Base-by-base conservation (phyloP, 2,888 invertebrate genomes). In the Nomada flava region DNA sequence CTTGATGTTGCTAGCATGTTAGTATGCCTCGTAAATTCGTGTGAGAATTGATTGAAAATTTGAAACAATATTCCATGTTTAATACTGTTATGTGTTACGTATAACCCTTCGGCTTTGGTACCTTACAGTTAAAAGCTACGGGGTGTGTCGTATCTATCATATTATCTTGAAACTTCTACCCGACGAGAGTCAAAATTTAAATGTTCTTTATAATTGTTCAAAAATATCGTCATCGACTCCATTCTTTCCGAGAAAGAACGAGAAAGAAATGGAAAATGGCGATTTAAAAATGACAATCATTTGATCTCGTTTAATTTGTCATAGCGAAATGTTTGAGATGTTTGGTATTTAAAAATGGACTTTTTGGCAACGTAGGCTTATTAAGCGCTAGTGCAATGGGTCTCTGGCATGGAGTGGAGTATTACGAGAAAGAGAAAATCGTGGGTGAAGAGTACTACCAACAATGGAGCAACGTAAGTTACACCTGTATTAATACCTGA, bases 371-470 rank as follows among this genome's bases (percentile, higher is more conserved):
- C 73, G 60, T 44, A 97, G 98, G 98, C 94, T 94, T 99, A 83
- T 94, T 98, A 90, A 97, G 98, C 86, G 98, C 98, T 50, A 98
- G 98, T 79, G 98, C 97, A 60, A 99, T 99, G 98, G 98, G 98
- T 60, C 95, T 98, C 65, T 98, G 98, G 98, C 98, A 98, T 93
- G 98, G 98, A 72, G 98, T 98, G 44, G 98, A 98, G 94, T 98
- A 98, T 94, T 98, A 97, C 92, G 98, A 99, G 94, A 98, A 98
- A 92, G 98, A 98, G 94, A 98, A 98, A 93, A 96, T 98, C 65
- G 97, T 98, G 74, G 98, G 98, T 79, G 97, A 98, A 91, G 98
- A 98, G 92, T 98, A 96, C 93, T 98, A 97, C 94, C 98, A 98
- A 94, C 97, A 98, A 92, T 98, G 98, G 98, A 97, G 96, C 92